These are phyloP conservation scores for Cyanoliseus patagonus DNA, from an alignment of 2,113 vertebrate species.

Conservation along the genomic window DNA sequence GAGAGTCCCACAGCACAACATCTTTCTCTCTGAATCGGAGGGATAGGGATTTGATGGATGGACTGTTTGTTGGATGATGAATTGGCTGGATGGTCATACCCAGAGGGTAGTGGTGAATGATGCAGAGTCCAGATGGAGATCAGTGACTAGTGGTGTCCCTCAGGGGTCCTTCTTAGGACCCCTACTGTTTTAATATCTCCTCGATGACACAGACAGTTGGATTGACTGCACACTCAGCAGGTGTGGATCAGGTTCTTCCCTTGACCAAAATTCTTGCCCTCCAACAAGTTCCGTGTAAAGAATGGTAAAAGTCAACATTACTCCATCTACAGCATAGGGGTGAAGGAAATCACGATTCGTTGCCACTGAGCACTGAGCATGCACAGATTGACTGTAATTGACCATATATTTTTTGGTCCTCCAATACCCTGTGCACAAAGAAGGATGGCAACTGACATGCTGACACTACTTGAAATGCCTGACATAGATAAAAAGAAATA, in stretches of 20 bases:
- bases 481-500: not conserved
- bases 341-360: not conserved
- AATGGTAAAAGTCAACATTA: not conserved
- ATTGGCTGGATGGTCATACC: not conserved
- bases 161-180: not conserved
- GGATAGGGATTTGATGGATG: not conserved
- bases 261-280: not conserved
- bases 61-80: not conserved
- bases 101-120: not conserved
- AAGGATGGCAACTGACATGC: not conserved
- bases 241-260: not conserved
- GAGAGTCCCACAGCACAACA: not conserved
- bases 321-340: not conserved
- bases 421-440: not conserved
- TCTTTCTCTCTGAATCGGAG: not conserved
- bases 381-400: not conserved
- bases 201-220: not conserved
- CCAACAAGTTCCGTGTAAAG: not conserved
- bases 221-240: not conserved
- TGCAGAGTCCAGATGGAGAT: not conserved
- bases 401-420: not conserved
- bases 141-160: not conserved
- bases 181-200: not conserved
- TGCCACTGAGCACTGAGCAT: not conserved
- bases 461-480: not conserved